Percentiles rank a stretch among this genome's conserved stretches.
Conservation (phyloP, 2,797 vertebrate genomes). For the Philypnodon macrostomus region DNA sequence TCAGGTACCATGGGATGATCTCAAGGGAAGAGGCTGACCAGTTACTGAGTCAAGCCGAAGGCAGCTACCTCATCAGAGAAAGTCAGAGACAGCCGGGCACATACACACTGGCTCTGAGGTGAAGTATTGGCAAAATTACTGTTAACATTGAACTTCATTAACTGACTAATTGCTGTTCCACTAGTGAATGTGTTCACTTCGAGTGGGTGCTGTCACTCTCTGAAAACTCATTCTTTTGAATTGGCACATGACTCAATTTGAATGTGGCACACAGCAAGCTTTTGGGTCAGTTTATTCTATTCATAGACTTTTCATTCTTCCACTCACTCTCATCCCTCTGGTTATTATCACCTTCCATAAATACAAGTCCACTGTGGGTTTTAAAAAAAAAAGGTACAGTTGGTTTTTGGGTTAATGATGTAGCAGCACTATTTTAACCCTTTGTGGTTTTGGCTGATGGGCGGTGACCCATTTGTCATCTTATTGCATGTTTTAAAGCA, state of each 20-base stretch:
- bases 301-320: slow-evolving; percentile 49
- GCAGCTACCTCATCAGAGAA: slow-evolving; percentile 98
- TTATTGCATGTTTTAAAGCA: too few species aligned
- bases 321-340: slow-evolving; percentile 36
- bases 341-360: slow-evolving; percentile 72
- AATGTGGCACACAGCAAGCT: slow-evolving; percentile 34
- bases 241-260: slow-evolving; percentile 40
- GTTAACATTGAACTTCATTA: not conserved
- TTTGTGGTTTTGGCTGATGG: slow-evolving; percentile 25
- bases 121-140: not conserved
- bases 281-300: slow-evolving; percentile 69
- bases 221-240: slow-evolving; percentile 53
- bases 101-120: slow-evolving; percentile 96
- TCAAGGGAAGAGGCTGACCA: slow-evolving; percentile 95
- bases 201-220: slow-evolving; percentile 18
- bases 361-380: slow-evolving; percentile 52
- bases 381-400: slow-evolving; percentile 53
- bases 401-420: slow-evolving; percentile 71
- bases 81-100: slow-evolving; percentile 97
- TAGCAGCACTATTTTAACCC: slow-evolving; percentile 22
- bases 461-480: too few species aligned
- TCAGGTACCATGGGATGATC: slow-evolving; percentile 97
- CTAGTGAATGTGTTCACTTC: too few species aligned
- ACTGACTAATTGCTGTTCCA: too few species aligned
- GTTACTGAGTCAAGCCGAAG: slow-evolving; percentile 91